Evolutionary conservation across 2,797 vertebrate genomes (phyloP), one percentile per base, ranked within the genome.

Genomic region (Limosa lapponica): DNA sequence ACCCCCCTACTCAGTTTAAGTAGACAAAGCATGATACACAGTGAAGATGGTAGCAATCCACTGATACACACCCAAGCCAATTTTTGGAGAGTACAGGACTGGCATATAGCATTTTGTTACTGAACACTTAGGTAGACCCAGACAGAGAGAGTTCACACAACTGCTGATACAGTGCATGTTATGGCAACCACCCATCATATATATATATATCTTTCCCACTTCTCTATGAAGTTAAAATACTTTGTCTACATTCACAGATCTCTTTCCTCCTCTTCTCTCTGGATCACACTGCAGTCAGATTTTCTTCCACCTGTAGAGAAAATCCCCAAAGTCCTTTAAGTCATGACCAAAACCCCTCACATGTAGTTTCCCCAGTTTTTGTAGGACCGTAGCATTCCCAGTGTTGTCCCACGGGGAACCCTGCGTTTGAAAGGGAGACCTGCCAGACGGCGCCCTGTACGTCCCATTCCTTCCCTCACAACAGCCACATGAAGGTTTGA

Each of bases 401-500:
- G 10, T 1, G 0, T 5, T 4, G 9, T 30, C 32, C 37, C 43
- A 44, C 1, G 0, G 44, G 16, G 13, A 44, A 4, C 14, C 19
- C 20, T 6, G 8, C 0, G 2, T 22, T 32, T 3, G 1, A 7
- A 32, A 61, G n/a, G 34, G 18, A 78, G 8, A 24, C n/a, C 32
- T 27, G 55, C 18, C 61, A 18, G 27, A 5, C 28, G 18, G 58
- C 4, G 1, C 11, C 16, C 1, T 3, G 10, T 2, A 11, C 43
- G 25, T 43, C 37, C 61, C 13, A 2, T 2, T 27, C 23, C 67
- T 46, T 2, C 54, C 49, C 30, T 41, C 23, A 7, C 36, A 1
- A 16, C 59, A 32, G 44, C 6, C 82, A 23, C 10, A 1, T 2
- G 34, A 27, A 9, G 51, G 30, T 15, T n/a, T 39, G 36, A 43